Evolutionary conservation across 1,140 invertebrate species (phyloP).

Genomic region (Zeugodacus cucurbitae): DNA sequence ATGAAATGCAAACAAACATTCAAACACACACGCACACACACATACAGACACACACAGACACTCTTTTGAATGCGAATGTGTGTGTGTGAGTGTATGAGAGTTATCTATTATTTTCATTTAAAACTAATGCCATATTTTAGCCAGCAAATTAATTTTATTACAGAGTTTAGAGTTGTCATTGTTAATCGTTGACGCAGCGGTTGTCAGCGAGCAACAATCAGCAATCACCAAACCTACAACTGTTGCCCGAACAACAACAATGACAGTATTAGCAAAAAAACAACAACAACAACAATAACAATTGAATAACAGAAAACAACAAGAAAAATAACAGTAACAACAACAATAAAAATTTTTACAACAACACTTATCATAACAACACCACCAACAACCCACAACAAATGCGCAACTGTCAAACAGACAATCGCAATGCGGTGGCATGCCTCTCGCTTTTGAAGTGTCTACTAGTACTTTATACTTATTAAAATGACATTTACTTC

Average conservation of each 20-base stretch:
- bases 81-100: not conserved
- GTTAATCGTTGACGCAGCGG: constrained; percentile 30
- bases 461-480: not conserved
- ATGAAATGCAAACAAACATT: constrained; percentile 26
- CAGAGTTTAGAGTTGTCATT: constrained; percentile 20
- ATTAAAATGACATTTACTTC: not conserved
- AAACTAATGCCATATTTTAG: constrained; percentile 36
- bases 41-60: no score
- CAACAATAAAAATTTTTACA: not conserved
- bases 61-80: not conserved
- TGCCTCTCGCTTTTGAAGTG: not conserved
- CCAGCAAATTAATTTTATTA: constrained; percentile 38
- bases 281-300: not conserved
- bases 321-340: not conserved
- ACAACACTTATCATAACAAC: not conserved
- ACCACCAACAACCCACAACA: not conserved
- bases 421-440: not conserved
- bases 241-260: not conserved
- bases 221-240: not conserved
- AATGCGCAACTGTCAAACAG: not conserved
- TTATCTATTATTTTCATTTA: not conserved
- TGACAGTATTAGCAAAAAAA: not conserved
- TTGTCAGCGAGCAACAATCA: constrained; percentile 28
- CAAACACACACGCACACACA: not conserved
- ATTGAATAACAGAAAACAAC: not conserved